phyloP scores from a whole-genome alignment of 2,113 vertebrate genomes.

The Misgurnus anguillicaudatus region DNA sequence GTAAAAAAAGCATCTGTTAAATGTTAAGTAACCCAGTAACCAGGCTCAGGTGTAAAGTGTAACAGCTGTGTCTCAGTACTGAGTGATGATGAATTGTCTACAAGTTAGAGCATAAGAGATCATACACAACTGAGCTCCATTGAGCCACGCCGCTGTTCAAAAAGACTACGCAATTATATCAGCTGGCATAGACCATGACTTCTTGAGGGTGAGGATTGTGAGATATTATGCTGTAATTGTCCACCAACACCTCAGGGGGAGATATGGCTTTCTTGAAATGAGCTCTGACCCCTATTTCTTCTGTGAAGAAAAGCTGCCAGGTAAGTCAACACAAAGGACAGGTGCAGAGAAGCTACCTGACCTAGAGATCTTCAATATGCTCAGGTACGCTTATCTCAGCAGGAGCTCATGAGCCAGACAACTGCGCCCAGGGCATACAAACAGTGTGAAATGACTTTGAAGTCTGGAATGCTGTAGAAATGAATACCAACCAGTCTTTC shows the following conservation, averaged over 20 bases:
- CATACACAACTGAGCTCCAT: not conserved
- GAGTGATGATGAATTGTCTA: not conserved
- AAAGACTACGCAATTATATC: slow-evolving; percentile 8
- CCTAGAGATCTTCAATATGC: slow-evolving; percentile 3
- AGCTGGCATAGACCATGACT: slow-evolving; percentile 13
- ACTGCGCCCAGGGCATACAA: slow-evolving; percentile 18
- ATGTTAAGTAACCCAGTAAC: not conserved
- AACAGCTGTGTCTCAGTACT: not conserved
- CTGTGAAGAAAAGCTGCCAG: slow-evolving; percentile 19
- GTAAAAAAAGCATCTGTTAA: not conserved
- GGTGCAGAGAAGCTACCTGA: slow-evolving; percentile 13
- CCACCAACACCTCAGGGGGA: slow-evolving; percentile 1
- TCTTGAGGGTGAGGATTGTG: slow-evolving; percentile 6
- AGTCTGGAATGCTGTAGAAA: not conserved
- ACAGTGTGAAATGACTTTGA: slow-evolving; percentile 27
- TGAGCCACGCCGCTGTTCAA: not conserved
- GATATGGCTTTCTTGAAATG: slow-evolving; percentile 13
- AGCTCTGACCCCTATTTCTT: slow-evolving; percentile 27
- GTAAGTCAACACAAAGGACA: slow-evolving; percentile 15
- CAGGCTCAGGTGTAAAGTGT: not conserved
- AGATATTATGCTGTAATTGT: not conserved
- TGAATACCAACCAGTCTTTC: slow-evolving; percentile 1
- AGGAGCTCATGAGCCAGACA: slow-evolving; percentile 20
- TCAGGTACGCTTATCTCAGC: not conserved
- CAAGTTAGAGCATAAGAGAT: not conserved